These are phyloP conservation scores for Petrosia ficiformis DNA, from an alignment of 37 sponge, comb jelly and placozoan species.

Conservation along the genomic window DNA sequence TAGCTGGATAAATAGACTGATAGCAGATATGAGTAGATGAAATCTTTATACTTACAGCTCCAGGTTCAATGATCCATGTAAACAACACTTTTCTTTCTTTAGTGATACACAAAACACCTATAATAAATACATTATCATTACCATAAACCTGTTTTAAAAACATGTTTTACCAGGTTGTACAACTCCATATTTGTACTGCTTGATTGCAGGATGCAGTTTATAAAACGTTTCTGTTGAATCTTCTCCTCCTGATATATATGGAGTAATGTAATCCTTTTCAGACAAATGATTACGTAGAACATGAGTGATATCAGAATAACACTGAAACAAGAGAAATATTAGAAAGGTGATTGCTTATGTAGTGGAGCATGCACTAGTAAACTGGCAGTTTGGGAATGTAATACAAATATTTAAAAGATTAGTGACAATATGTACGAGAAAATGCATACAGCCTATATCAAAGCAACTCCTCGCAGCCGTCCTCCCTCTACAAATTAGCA, in stretches of 20 bases:
- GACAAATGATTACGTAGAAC: slow-evolving; percentile 59
- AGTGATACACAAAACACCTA: slow-evolving; percentile 58
- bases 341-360: too few species aligned
- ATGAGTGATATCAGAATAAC: slow-evolving; percentile 68
- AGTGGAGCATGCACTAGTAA: too few species aligned
- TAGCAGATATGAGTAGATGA: too few species aligned
- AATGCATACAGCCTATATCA: too few species aligned
- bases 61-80: slow-evolving; percentile 71
- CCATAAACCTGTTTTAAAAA: background rate
- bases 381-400: too few species aligned
- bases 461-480: too few species aligned
- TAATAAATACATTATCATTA: background rate
- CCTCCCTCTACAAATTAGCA: too few species aligned
- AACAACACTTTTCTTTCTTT: slow-evolving; percentile 34
- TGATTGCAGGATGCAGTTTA: slow-evolving; percentile 61
- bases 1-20: too few species aligned
- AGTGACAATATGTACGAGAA: too few species aligned
- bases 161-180: slow-evolving; percentile 62
- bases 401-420: too few species aligned
- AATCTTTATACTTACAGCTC: slow-evolving; percentile 34
- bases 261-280: slow-evolving; percentile 35
- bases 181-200: slow-evolving; percentile 65
- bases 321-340: too few species aligned
- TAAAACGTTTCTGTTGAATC: slow-evolving; percentile 68
- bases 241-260: slow-evolving; percentile 61